These are phyloP conservation scores for Corythornis madagascariensis DNA, from an alignment of 2,113 vertebrate genomes.

Conservation along the genomic window DNA sequence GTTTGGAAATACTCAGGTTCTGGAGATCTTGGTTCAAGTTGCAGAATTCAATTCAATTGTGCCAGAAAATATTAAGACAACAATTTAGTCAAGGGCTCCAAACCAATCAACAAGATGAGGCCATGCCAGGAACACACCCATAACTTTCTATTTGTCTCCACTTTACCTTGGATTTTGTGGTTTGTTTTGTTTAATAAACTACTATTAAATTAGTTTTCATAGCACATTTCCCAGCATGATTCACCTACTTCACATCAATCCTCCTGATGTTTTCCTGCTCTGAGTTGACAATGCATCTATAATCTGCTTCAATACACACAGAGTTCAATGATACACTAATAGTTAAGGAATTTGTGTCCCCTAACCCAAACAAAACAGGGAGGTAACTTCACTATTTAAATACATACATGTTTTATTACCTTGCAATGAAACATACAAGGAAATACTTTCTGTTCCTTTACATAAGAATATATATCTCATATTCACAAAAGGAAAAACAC, in stretches of 20 bases:
- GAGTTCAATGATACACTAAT: background rate
- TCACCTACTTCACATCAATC: background rate
- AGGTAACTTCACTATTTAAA: background rate
- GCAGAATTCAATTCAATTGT: background rate
- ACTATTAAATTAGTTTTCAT: background rate
- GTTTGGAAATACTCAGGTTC: background rate
- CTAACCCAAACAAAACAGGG: background rate
- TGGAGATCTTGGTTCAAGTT: background rate
- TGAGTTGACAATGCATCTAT: background rate
- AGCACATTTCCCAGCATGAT: background rate
- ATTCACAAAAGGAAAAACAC: background rate
- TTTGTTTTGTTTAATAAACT: background rate
- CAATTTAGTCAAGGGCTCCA: background rate
- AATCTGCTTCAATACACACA: background rate
- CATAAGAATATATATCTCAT: background rate
- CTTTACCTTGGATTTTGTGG: background rate
- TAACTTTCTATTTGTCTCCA: background rate
- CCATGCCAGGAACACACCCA: background rate
- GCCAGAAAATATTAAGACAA: background rate
- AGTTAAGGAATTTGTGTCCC: background rate
- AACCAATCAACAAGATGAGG: background rate
- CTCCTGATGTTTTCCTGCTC: background rate
- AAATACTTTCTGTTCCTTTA: background rate
- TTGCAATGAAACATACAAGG: background rate
- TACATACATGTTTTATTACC: accelerated